Conservation (phyloP, 1,140 invertebrate genomes). For the Macrobrachium rosenbergii region DNA sequence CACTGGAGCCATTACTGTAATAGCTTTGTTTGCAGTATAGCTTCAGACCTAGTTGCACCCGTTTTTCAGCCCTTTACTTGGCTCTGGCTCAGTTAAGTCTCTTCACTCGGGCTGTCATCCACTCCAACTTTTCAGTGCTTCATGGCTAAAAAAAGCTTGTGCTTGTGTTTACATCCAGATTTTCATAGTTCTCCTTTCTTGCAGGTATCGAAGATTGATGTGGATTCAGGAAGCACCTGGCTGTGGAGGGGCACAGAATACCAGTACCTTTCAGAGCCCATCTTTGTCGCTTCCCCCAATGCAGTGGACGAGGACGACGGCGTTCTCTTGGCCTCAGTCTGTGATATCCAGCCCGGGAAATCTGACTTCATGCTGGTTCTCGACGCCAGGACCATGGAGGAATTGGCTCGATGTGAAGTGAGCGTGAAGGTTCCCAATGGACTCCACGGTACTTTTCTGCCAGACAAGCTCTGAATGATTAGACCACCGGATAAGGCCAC, state of each 20-base stretch:
- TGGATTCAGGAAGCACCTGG: slow-evolving; percentile 28
- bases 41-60: too few relatives aligned
- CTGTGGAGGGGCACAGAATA: slow-evolving; percentile 43
- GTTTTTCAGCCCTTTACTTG: too few relatives aligned
- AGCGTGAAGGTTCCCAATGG: slow-evolving; percentile 17
- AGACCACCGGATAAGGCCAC: neutral
- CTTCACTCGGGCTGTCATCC: too few relatives aligned
- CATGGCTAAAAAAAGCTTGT: too few relatives aligned
- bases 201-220: slow-evolving; percentile 57
- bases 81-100: too few relatives aligned
- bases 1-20: too few relatives aligned
- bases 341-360: slow-evolving; percentile 21
- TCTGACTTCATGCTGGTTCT: slow-evolving; percentile 51
- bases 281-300: slow-evolving; percentile 43
- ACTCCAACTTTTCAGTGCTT: too few relatives aligned
- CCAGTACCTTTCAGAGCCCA: slow-evolving; percentile 44
- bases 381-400: slow-evolving; percentile 51
- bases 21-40: too few relatives aligned
- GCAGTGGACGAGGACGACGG: slow-evolving; percentile 49
- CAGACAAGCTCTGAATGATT: slow-evolving; percentile 17
- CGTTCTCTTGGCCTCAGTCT: slow-evolving; percentile 42
- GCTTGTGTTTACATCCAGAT: too few relatives aligned
- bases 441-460: slow-evolving; percentile 44
- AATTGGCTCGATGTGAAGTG: slow-evolving; percentile 30
- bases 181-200: neutral